Evolutionary conservation across 2,797 vertebrate genomes (phyloP).

Genomic region (Melanotaenia parkinsoni): DNA sequence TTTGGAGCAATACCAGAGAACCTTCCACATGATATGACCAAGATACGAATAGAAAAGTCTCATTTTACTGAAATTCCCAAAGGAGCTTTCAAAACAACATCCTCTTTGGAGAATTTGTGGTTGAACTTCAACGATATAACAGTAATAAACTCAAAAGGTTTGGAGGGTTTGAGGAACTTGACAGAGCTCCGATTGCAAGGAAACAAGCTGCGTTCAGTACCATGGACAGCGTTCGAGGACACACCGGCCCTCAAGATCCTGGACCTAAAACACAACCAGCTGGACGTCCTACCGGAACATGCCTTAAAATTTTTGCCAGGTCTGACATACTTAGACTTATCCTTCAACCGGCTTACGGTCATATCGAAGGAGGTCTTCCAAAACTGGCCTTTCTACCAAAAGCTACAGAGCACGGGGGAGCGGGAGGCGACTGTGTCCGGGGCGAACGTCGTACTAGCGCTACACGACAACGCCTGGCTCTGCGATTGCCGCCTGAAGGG

Average conservation of each 20-base stretch:
- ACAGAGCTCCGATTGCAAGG: conserved; percentile 92
- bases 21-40: conserved; percentile 87
- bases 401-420: conserved; percentile 65
- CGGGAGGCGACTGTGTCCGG: conserved; percentile 32
- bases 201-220: conserved; percentile 90
- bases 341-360: conserved; percentile 92
- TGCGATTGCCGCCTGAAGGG: conserved; percentile 92
- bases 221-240: conserved; percentile 92
- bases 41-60: conserved; percentile 92
- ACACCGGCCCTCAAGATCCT: conserved; percentile 87
- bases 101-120: conserved; percentile 89
- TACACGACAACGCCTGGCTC: conserved; percentile 92
- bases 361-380: conserved; percentile 92
- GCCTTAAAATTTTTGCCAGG: conserved; percentile 87
- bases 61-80: conserved; percentile 89
- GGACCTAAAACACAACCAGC: conserved; percentile 91
- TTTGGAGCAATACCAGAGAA: conserved; percentile 85
- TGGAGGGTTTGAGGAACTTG: conserved; percentile 85
- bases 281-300: conserved; percentile 91
- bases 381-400: conserved; percentile 90
- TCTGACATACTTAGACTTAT: conserved; percentile 94
- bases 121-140: conserved; percentile 94
- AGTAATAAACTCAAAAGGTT: conserved; percentile 87
- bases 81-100: conserved; percentile 82
- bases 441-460: conserved; percentile 85